These are phyloP conservation scores for Drosophila sordidula DNA, from an alignment of 2,888 invertebrate species.

Conservation along the genomic window DNA sequence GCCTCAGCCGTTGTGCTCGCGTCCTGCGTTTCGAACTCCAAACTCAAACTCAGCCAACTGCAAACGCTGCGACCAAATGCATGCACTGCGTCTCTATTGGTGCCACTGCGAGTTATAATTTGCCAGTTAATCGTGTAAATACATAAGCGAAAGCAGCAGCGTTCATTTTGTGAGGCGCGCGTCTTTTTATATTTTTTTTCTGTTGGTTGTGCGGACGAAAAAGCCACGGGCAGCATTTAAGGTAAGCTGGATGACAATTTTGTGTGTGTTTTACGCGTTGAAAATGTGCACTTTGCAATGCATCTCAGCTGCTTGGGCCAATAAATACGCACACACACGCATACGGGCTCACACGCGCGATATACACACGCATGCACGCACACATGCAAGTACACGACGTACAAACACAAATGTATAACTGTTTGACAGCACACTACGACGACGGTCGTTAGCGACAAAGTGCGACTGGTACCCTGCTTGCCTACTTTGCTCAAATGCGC, in stretches of 20 bases:
- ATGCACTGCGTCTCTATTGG: slow-evolving; percentile 2
- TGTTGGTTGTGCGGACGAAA: slow-evolving; percentile 11
- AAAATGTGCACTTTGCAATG: slow-evolving; percentile 55
- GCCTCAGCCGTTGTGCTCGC: slow-evolving; percentile 43
- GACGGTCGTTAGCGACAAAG: slow-evolving; percentile 62
- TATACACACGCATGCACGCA: slow-evolving; percentile 19
- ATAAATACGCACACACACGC: slow-evolving; percentile 36
- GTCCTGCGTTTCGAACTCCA: slow-evolving; percentile 39
- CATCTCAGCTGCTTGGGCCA: slow-evolving; percentile 76
- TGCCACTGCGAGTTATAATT: slow-evolving; percentile 28
- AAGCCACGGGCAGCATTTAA: slow-evolving; percentile 32
- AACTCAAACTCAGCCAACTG: slow-evolving; percentile 27
- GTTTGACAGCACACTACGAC: slow-evolving; percentile 65
- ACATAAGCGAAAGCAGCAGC: slow-evolving; percentile 61
- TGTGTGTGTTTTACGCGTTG: slow-evolving; percentile 24
- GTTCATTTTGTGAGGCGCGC: slow-evolving; percentile 45
- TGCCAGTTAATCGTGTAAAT: slow-evolving; percentile 29
- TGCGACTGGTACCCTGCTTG: slow-evolving; percentile 52
- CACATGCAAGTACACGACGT: slow-evolving; percentile 5
- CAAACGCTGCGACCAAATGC: slow-evolving; percentile 30
- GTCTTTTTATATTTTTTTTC: slow-evolving; percentile 19
- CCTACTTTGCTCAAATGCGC: slow-evolving; percentile 55
- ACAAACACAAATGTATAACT: slow-evolving; percentile 37
- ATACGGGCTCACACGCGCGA: slow-evolving; percentile 23
- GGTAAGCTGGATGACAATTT: slow-evolving; percentile 40